These are phyloP conservation scores for Pogoniulus pusillus DNA, from an alignment of 2,797 vertebrate species.

Conservation along the genomic window DNA sequence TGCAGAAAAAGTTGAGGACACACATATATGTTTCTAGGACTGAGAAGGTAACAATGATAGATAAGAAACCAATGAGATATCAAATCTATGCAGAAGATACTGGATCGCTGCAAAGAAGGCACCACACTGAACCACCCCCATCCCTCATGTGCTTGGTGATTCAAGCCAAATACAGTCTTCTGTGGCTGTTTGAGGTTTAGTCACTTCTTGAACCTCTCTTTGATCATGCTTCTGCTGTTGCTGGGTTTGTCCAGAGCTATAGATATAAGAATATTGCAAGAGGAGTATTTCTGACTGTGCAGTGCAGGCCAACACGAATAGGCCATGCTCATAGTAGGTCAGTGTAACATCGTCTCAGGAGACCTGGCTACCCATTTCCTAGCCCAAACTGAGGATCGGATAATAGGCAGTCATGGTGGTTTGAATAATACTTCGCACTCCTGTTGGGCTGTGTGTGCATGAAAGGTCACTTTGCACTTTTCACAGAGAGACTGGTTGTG, in stretches of 20 bases:
- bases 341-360: background rate
- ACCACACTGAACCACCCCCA: background rate
- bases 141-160: background rate
- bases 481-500: background rate
- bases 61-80: background rate
- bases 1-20: background rate
- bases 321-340: background rate
- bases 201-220: background rate
- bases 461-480: background rate
- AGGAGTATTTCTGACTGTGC: background rate
- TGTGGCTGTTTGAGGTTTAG: background rate
- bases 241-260: background rate
- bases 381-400: background rate
- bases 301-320: background rate
- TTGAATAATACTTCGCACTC: background rate
- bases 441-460: fast-evolving
- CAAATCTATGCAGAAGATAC: background rate
- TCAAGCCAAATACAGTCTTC: background rate
- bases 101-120: background rate
- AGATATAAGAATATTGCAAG: background rate
- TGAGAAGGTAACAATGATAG: background rate
- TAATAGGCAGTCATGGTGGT: background rate
- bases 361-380: background rate
- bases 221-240: background rate
- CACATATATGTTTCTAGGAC: background rate